Conservation (phyloP, 2,113 vertebrate species). For the Nannospalax galili region DNA sequence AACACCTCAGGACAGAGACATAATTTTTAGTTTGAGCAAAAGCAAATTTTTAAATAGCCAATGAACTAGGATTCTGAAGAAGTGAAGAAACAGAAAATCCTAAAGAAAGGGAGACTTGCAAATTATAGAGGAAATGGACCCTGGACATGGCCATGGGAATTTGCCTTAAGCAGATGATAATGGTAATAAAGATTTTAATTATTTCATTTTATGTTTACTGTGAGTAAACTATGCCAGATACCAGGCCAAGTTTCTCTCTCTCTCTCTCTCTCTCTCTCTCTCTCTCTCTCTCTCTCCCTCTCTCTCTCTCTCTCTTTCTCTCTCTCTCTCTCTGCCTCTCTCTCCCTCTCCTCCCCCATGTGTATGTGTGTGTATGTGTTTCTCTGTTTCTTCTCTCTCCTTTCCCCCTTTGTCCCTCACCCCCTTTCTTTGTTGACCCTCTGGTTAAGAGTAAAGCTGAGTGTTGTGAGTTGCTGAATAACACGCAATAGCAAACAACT, state of each 20-base stretch:
- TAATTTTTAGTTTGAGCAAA: constrained; percentile 5
- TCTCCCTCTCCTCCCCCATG: too few species aligned
- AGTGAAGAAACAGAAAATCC: neutral
- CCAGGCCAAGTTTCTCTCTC: neutral
- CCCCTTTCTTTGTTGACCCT: neutral
- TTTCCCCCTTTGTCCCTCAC: too few species aligned
- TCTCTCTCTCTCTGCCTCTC: too few species aligned
- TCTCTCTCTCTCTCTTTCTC: neutral
- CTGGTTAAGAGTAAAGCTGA: too few species aligned
- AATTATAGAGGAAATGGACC: neutral
- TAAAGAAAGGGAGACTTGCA: neutral
- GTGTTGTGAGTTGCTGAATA: too few species aligned
- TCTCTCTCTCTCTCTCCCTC: neutral
- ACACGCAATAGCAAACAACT: too few species aligned
- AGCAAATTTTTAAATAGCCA: neutral
- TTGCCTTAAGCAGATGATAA: neutral
- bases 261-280: neutral
- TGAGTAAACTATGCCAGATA: neutral
- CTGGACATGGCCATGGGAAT: neutral
- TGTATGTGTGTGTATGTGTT: too few species aligned
- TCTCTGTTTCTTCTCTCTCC: too few species aligned
- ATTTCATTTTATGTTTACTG: neutral
- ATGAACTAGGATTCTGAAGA: neutral
- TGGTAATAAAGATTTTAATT: neutral
- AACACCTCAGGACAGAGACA: neutral